Evolutionary conservation across 37 sponge, comb jelly and placozoan species (phyloP).

Genomic region (Agelas oroides): DNA sequence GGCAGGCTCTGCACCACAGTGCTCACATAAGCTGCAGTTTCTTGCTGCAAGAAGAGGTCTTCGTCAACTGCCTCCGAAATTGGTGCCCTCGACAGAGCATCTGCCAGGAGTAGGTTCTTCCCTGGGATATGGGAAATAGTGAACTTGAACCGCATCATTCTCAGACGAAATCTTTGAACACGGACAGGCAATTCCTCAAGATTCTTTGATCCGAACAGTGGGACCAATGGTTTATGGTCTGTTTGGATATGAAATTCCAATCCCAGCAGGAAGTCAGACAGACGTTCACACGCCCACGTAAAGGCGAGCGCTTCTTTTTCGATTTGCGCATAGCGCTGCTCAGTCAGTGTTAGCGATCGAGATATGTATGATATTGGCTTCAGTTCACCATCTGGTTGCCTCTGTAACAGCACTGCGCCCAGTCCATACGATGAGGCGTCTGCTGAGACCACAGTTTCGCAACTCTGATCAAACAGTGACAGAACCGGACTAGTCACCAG

Average conservation of each 20-base stretch:
- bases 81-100: constrained; percentile 61
- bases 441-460: too few relatives aligned
- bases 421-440: too few relatives aligned
- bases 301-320: too few relatives aligned
- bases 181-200: constrained; percentile 47
- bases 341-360: constrained; percentile 8
- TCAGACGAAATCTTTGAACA: constrained; percentile 64
- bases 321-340: too few relatives aligned
- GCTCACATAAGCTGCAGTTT: too few relatives aligned
- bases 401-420: too few relatives aligned
- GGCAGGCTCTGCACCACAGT: neutral
- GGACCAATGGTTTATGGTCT: constrained; percentile 66
- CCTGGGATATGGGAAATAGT: constrained; percentile 62
- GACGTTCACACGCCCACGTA: too few relatives aligned
- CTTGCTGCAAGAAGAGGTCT: constrained; percentile 2
- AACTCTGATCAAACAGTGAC: too few relatives aligned
- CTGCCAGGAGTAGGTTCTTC: constrained; percentile 37
- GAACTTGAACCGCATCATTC: constrained; percentile 40
- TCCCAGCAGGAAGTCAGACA: constrained; percentile 26
- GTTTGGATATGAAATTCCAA: constrained; percentile 37
- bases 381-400: constrained; percentile 28
- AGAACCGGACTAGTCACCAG: constrained; percentile 26
- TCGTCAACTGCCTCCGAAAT: neutral
- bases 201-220: constrained; percentile 51
- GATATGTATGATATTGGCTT: constrained; percentile 48